These are phyloP conservation scores for Andricus grossulariae DNA, from an alignment of 1,140 invertebrate species.

Conservation along the genomic window DNA sequence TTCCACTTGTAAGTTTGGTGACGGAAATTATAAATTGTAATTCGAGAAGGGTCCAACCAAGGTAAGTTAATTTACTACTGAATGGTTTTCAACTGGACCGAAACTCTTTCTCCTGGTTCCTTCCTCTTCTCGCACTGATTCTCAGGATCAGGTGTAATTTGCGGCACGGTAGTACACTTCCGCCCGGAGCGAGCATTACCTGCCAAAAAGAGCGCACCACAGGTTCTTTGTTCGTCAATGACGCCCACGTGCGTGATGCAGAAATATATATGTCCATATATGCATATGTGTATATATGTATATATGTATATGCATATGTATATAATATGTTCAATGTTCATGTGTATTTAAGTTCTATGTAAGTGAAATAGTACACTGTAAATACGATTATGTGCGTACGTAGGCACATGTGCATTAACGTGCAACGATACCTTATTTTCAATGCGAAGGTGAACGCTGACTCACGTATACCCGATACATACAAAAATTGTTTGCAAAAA, in stretches of 20 bases:
- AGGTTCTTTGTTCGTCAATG: conserved; percentile 28
- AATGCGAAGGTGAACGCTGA: conserved; percentile 12
- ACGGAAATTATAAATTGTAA: too few relatives aligned
- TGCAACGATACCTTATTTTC: neutral
- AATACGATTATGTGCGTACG: too few relatives aligned
- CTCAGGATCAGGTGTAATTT: conserved; percentile 27
- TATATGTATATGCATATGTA: neutral
- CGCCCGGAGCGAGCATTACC: conserved; percentile 23
- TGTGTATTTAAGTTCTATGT: too few relatives aligned
- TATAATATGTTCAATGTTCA: neutral
- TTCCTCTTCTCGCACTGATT: conserved; percentile 25
- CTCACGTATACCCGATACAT: neutral
- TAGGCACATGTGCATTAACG: neutral
- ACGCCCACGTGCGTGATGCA: conserved; percentile 28
- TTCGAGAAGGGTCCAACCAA: neutral
- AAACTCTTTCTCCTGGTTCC: neutral
- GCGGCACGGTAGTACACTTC: conserved; percentile 15
- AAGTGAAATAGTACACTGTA: too few relatives aligned
- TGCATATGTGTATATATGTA: neutral
- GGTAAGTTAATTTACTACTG: neutral
- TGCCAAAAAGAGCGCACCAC: conserved; percentile 11
- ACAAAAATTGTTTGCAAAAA: conserved; percentile 18
- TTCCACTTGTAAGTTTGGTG: neutral
- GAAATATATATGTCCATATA: neutral
- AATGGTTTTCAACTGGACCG: conserved; percentile 19